Conservation (phyloP, 1,140 invertebrate genomes). For the Neocloeon triangulifer region DNA sequence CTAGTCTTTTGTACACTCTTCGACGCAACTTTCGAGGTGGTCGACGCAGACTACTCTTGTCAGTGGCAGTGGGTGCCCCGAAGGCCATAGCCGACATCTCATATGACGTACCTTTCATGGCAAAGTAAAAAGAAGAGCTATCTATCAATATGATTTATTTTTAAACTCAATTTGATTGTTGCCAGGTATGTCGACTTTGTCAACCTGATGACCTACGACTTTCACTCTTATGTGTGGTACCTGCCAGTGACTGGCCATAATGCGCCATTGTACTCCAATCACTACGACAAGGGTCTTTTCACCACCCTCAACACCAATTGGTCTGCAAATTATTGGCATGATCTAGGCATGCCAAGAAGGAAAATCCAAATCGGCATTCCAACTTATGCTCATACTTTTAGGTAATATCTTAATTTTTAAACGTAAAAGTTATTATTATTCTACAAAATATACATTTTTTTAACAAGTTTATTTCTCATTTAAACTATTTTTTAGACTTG, state of each 20-base stretch:
- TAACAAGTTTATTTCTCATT: background rate
- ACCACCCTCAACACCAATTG: slow-evolving; percentile 60
- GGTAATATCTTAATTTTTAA: slow-evolving; percentile 18
- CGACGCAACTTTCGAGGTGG: slow-evolving; percentile 33
- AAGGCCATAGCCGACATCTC: slow-evolving; percentile 42
- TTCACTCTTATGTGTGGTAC: slow-evolving; percentile 48
- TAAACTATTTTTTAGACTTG: slow-evolving; percentile 21
- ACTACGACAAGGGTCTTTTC: slow-evolving; percentile 36
- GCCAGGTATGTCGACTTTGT: slow-evolving; percentile 59
- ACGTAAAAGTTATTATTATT: background rate
- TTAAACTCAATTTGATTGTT: slow-evolving; percentile 13
- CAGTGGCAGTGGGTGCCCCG: slow-evolving; percentile 52
- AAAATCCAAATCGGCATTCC: slow-evolving; percentile 78
- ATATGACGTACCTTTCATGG: slow-evolving; percentile 53
- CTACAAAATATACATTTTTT: background rate
- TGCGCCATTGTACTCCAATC: slow-evolving; percentile 41
- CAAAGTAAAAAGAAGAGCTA: slow-evolving; percentile 26
- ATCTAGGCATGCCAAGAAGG: slow-evolving; percentile 50
- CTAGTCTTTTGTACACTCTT: slow-evolving; percentile 43
- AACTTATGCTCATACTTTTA: slow-evolving; percentile 69
- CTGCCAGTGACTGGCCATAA: slow-evolving; percentile 66
- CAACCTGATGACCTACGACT: slow-evolving; percentile 80
- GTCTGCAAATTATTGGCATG: slow-evolving; percentile 55
- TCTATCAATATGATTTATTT: background rate
- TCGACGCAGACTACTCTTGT: slow-evolving; percentile 32